These are phyloP conservation scores for Synanthedon myopaeformis DNA, from an alignment of 2,888 invertebrate genomes.

Conservation along the genomic window DNA sequence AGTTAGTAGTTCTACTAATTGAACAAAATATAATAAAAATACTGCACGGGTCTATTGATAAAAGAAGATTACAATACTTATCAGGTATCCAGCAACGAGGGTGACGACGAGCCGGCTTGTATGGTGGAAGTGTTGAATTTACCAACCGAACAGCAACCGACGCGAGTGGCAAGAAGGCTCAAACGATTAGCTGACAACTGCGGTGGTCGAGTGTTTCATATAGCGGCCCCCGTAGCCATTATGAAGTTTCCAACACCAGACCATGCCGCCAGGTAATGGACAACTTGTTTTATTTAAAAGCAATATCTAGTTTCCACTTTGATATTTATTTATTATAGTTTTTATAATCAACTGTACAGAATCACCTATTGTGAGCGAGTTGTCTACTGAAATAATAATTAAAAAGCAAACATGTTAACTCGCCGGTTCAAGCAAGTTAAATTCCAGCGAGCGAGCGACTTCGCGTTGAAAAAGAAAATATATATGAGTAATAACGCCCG, in stretches of 20 bases:
- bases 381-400: too few species aligned
- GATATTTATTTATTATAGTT: too few species aligned
- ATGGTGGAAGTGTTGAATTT: conserved; percentile 78
- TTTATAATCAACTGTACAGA: too few species aligned
- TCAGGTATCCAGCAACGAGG: background rate
- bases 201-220: conserved; percentile 79
- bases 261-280: conserved; percentile 74
- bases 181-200: conserved; percentile 82
- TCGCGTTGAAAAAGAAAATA: too few species aligned
- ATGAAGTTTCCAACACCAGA: conserved; percentile 78
- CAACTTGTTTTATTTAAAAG: too few species aligned
- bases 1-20: background rate
- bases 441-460: too few species aligned
- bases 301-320: too few species aligned
- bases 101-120: conserved; percentile 43
- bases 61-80: background rate
- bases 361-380: too few species aligned
- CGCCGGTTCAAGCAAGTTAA: too few species aligned
- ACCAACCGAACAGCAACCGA: conserved; percentile 71
- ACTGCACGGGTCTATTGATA: too few species aligned
- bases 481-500: too few species aligned
- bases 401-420: too few species aligned
- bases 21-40: background rate
- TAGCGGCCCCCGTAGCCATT: conserved; percentile 74
- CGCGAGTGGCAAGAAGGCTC: conserved; percentile 72